Percentiles rank a stretch among this genome's conserved stretches.
phyloP scores from a whole-genome alignment of 1,140 invertebrate species.

The Trichoplusia ni region DNA sequence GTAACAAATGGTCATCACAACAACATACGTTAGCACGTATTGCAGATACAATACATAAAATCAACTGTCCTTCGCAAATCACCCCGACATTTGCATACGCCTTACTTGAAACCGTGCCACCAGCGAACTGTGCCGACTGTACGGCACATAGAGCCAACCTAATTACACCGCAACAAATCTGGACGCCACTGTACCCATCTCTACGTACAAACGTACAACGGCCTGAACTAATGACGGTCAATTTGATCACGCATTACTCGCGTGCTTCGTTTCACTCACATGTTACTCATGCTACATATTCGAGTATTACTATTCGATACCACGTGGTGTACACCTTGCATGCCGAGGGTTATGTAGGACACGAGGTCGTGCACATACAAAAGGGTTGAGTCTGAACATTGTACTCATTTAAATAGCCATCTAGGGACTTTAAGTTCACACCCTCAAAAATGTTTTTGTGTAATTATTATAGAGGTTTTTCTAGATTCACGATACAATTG shows the following conservation, averaged over 20 bases:
- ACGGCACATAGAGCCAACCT: not conserved
- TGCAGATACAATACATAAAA: slow-evolving; percentile 11
- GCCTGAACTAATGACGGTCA: slow-evolving; percentile 4
- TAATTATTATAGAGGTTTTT: not conserved
- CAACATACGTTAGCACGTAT: too few relatives aligned
- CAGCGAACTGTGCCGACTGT: slow-evolving; percentile 6
- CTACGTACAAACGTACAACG: not conserved
- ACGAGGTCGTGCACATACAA: slow-evolving; percentile 5
- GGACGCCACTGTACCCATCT: slow-evolving; percentile 3
- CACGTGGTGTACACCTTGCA: slow-evolving; percentile 14
- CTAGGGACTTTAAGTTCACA: slow-evolving; percentile 8
- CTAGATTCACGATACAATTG: too few relatives aligned
- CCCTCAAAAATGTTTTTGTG: not conserved
- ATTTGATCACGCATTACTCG: slow-evolving; percentile 17
- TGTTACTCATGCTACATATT: slow-evolving; percentile 5
- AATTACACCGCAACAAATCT: slow-evolving; percentile 26
- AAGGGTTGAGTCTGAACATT: slow-evolving; percentile 22
- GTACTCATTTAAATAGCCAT: slow-evolving; percentile 24
- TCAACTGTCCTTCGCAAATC: slow-evolving; percentile 21
- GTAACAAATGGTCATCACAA: too few relatives aligned
- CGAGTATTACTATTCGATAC: slow-evolving; percentile 25
- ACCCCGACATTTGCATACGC: slow-evolving; percentile 18
- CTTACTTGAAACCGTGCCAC: slow-evolving; percentile 15
- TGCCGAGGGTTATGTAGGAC: slow-evolving; percentile 3
- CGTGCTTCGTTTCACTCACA: slow-evolving; percentile 17